Base-by-base conservation (phyloP, 92 coral and sea anemone genomes). In the Plumapathes pennacea region DNA sequence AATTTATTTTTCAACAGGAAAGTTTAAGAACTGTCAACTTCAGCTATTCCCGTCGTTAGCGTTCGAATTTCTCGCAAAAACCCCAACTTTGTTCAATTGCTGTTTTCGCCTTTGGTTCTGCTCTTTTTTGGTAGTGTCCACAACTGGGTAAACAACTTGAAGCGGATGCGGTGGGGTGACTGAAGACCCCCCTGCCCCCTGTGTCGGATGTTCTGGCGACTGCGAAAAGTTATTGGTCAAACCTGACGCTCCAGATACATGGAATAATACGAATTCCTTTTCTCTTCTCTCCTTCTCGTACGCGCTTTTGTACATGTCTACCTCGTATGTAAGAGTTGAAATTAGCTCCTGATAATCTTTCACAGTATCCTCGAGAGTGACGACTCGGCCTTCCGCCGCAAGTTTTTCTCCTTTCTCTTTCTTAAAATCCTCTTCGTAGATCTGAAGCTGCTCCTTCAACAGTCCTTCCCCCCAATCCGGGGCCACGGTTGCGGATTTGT, bases 361-460 rank as follows among this genome's bases (percentile, higher is more conserved):
- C 15, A 94, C 59, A 56, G 82, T 76, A 49, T 59, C 76, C 21
- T 77, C 46, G 15, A 81, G 57, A 41, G 45, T 69, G 55, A 88
- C 80, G 23, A 78, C 72, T 54, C 77, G 83, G 18, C 70, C 72
- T 67, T 94, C 84, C 49, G 90, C 83, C 17, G 50, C 64, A 19
- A 79, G 89, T 42, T 83, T 85, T 18, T 94, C 99, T 25, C 62
- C 45, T 45, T 74, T 84, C 54, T 94, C 99, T 32, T 68, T 64
- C 74, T 77, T 71, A 50, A 89, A 94, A 50, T 94, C 99, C 31
- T 84, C 80, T 40, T 94, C 96, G 71, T 84, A 94, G 10, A 89
- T 64, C 10, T 41, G 50, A 27, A 94, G 57, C 49, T 94, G 99
- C 37, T 89, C 84, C 18, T 80, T 64, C 53, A 79, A 62, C 13